Conservation (phyloP, 1,140 invertebrate species). For the Littorina saxatilis region DNA sequence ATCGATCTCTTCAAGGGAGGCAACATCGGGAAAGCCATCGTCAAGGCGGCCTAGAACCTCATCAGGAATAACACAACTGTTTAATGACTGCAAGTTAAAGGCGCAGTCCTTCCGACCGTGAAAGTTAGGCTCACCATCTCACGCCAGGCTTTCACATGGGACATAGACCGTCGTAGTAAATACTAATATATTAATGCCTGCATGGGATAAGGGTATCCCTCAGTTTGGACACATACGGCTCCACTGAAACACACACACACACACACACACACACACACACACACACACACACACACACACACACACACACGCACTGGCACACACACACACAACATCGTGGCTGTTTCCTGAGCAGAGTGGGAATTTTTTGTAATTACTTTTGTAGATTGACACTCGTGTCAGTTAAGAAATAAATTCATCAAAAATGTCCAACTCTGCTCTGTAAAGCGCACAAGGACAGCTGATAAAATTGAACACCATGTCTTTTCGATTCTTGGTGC, state of each 20-base stretch:
- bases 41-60: constrained; percentile 75
- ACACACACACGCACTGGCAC: constrained; percentile 24
- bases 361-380: too few relatives aligned
- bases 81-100: neutral
- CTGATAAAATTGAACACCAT: too few relatives aligned
- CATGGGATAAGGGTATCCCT: neutral
- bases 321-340: constrained; percentile 77
- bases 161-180: too few relatives aligned
- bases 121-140: neutral
- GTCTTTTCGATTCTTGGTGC: too few relatives aligned
- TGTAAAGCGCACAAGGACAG: too few relatives aligned
- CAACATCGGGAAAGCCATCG: constrained; percentile 82
- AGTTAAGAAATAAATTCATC: too few relatives aligned
- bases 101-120: too few relatives aligned
- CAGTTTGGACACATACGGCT: neutral
- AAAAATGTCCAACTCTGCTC: too few relatives aligned
- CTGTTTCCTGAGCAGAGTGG: too few relatives aligned
- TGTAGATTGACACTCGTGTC: too few relatives aligned
- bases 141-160: neutral
- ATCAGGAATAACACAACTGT: neutral
- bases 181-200: neutral
- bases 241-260: neutral
- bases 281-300: constrained; percentile 19
- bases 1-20: constrained; percentile 80
- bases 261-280: constrained; percentile 12